Percentiles rank a stretch among this genome's conserved stretches.
Conservation (phyloP, 2,113 vertebrate species). For the Rhinoderma darwinii region DNA sequence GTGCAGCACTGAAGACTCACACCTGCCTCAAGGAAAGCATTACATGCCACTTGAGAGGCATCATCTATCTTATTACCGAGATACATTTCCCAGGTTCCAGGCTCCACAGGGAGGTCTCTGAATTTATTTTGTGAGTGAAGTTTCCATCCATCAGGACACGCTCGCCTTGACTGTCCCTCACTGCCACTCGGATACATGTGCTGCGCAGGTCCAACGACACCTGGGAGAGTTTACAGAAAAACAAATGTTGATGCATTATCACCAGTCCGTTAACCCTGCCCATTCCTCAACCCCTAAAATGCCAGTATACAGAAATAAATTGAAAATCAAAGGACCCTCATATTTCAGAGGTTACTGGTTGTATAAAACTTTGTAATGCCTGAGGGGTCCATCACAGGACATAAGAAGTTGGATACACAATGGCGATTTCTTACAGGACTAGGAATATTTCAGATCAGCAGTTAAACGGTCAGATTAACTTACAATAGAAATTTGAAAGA, state of each 20-base stretch:
- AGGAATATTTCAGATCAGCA: neutral
- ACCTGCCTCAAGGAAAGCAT: conserved; percentile 3
- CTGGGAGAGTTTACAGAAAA: conserved; percentile 67
- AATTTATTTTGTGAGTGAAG: conserved; percentile 93
- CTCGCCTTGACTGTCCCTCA: conserved; percentile 77
- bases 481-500: neutral
- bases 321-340: neutral
- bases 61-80: conserved; percentile 73
- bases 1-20: neutral
- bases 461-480: conserved; percentile 7
- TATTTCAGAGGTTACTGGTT: neutral
- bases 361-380: too few species aligned
- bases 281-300: too few species aligned
- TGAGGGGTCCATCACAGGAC: too few species aligned
- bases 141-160: conserved; percentile 87
- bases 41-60: neutral
- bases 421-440: neutral
- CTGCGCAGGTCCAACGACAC: conserved; percentile 83
- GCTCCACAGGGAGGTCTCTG: conserved; percentile 92
- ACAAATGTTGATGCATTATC: neutral
- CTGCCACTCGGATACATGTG: conserved; percentile 75
- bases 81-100: conserved; percentile 90
- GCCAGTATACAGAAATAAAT: neutral
- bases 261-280: neutral
- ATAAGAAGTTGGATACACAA: neutral